Evolutionary conservation across 2,888 invertebrate species (phyloP), one percentile per base, ranked within the genome.

Genomic region (Orthosia incerta): DNA sequence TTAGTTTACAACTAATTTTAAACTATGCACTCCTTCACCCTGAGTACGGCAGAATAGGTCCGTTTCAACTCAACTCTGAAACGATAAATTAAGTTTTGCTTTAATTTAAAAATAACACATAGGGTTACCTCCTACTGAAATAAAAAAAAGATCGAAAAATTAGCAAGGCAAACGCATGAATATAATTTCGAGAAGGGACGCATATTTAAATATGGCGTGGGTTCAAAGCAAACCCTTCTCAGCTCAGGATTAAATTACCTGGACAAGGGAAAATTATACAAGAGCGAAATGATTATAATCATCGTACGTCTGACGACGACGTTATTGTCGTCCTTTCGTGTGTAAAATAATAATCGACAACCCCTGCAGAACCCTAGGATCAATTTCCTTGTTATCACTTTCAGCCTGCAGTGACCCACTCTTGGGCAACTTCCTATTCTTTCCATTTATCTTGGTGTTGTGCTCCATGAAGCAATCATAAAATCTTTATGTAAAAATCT

Each of bases 181-280:
- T 71, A 50, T 71, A n/a, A 70, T 31, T 79, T 50, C 2, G 16
- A 71, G 66, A 76, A 73, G 55, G 73, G 73, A 57, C 67, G 46
- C 60, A 13, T 63, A 80, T 82, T 83, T 80, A 69, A 76, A 83
- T 72, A 66, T 63, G 55, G 57, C 53, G 56, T 69, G 64, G 65
- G 68, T 50, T 57, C 65, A 51, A 51, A 56, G n/a, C 46, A 66
- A 65, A 48, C 73, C 80, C 45, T 31, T 66, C 68, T 73, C 45
- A 31, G 59, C 56, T 68, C 11, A 26, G 23, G 57, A 66, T 82
- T 66, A 66, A 62, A 65, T 71, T 73, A 63, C 59, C 59, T 69
- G 73, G 53, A 63, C 57, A 71, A 76, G 68, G 23, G 45, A n/a
- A 71, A 68, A 71, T 73, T 76, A 66, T 46, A 63, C 59, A 57